These are phyloP conservation scores for Schlechtendalia chinensis DNA, from an alignment of 1,140 invertebrate species.

Conservation along the genomic window DNA sequence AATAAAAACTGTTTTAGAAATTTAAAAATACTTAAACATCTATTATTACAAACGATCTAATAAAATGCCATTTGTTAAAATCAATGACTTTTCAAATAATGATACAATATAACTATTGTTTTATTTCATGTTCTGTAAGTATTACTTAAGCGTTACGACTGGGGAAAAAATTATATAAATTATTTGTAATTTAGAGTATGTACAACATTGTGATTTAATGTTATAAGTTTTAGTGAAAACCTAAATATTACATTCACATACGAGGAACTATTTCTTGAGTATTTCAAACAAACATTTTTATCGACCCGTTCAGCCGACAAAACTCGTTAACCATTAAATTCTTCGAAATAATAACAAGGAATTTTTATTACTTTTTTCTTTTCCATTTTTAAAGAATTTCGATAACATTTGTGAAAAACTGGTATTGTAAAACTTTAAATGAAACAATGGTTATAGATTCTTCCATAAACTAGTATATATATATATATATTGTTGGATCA, in stretches of 20 bases:
- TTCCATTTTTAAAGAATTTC: conserved; percentile 17
- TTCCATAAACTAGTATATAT: neutral
- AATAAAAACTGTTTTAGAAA: no score
- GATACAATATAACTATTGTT: no score
- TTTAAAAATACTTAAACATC: no score
- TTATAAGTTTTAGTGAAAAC: neutral
- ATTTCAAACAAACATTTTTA: conserved; percentile 27
- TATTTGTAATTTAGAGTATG: no score
- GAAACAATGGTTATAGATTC: conserved; percentile 1
- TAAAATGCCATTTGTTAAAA: no score
- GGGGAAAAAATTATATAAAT: no score
- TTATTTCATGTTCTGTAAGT: no score
- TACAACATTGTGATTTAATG: neutral
- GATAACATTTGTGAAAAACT: neutral
- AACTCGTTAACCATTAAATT: conserved; percentile 24
- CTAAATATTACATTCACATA: conserved; percentile 13
- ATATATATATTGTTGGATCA: neutral
- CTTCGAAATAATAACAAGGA: conserved; percentile 27
- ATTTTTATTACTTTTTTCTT: conserved; percentile 31
- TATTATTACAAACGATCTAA: no score
- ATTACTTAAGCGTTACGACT: no score
- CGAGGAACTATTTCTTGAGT: neutral
- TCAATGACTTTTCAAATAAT: no score
- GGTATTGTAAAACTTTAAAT: neutral
- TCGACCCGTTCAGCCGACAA: conserved; percentile 1